These are phyloP conservation scores for Heterotis niloticus DNA, from an alignment of 2,113 vertebrate genomes.

Conservation along the genomic window DNA sequence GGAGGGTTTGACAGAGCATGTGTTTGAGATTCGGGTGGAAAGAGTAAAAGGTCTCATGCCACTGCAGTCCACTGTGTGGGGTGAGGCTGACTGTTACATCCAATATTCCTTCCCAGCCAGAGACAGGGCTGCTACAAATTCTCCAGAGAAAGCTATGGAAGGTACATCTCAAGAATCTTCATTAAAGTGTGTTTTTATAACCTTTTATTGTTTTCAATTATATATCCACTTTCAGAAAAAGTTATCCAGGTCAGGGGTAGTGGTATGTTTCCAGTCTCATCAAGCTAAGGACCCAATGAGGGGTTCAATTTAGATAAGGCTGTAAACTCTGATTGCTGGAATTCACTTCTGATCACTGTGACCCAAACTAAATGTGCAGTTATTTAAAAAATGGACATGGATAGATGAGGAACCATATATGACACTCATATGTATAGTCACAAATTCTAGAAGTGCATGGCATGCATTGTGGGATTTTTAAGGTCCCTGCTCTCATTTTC, in stretches of 20 bases:
- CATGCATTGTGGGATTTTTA: not conserved
- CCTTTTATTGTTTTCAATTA: not conserved
- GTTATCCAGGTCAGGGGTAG: not conserved
- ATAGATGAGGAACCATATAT: not conserved
- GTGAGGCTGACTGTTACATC: conserved; percentile 91
- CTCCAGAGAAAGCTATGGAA: conserved; percentile 65
- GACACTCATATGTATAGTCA: not conserved
- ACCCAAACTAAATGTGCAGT: too few species aligned
- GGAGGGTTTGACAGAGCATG: conserved; percentile 68
- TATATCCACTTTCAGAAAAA: not conserved
- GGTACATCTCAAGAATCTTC: too few species aligned
- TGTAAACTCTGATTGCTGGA: not conserved
- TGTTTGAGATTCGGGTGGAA: conserved; percentile 80
- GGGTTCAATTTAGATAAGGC: too few species aligned
- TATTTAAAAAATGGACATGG: not conserved
- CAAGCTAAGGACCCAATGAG: too few species aligned
- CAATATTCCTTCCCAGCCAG: conserved; percentile 87
- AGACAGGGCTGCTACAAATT: conserved; percentile 48
- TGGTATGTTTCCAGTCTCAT: too few species aligned
- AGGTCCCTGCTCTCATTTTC: conserved; percentile 24
- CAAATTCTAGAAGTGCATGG: not conserved
- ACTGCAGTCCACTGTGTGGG: conserved; percentile 90
- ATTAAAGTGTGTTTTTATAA: not conserved
- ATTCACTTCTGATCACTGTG: too few species aligned
- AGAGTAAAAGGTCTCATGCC: conserved; percentile 76